A percentile compares a stretch with the other conserved stretches of the same genome.
These are phyloP conservation scores for Ellobium chinense DNA, from an alignment of 2,888 invertebrate species.

Conservation along the genomic window DNA sequence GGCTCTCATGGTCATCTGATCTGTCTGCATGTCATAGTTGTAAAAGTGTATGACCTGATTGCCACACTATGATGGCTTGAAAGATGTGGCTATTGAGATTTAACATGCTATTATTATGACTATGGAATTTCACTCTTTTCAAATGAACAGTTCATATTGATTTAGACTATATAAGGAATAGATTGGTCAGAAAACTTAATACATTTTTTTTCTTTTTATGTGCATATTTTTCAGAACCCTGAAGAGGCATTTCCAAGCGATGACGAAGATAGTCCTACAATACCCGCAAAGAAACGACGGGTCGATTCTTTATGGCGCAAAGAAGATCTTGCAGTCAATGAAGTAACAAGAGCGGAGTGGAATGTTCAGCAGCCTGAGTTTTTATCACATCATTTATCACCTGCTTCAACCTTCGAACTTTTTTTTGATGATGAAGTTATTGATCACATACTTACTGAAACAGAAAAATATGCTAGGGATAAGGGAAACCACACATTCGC, in stretches of 20 bases:
- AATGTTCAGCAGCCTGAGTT: neutral
- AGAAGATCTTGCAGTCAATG: neutral
- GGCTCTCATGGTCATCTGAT: too few species aligned
- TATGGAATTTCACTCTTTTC: too few species aligned
- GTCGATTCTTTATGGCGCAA: neutral
- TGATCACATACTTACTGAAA: neutral
- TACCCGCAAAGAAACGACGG: neutral
- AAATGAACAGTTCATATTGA: too few species aligned
- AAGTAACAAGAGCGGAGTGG: neutral
- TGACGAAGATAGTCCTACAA: neutral
- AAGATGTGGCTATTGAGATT: too few species aligned
- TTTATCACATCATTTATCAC: neutral
- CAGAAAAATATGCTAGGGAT: slow-evolving; percentile 34
- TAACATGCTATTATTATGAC: too few species aligned
- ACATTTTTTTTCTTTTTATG: too few species aligned
- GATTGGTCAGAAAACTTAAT: too few species aligned
- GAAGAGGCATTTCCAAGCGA: neutral
- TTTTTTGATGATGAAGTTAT: slow-evolving; percentile 44
- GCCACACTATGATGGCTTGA: too few species aligned
- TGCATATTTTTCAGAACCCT: neutral
- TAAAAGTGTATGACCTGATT: too few species aligned
- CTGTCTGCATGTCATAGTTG: too few species aligned
- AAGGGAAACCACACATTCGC: slow-evolving; percentile 42
- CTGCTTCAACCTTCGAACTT: slow-evolving; percentile 34
- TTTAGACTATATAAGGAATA: too few species aligned